Conservation (phyloP, 1,140 invertebrate genomes). For the Chymomyza costata region DNA sequence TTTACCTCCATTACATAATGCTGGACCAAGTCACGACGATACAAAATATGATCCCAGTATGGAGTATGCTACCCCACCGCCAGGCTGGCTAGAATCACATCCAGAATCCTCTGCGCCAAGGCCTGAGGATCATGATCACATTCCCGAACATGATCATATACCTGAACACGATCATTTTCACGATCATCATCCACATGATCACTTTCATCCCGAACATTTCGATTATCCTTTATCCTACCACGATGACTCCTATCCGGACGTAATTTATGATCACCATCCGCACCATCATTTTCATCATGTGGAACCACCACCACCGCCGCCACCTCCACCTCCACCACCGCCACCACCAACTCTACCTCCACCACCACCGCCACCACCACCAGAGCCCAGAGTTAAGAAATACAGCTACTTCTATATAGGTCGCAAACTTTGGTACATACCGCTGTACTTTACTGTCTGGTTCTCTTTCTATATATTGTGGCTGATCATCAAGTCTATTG, state of each 20-base stretch:
- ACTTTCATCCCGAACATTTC: constrained; percentile 28
- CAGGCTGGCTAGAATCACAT: constrained; percentile 62
- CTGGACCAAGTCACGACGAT: constrained; percentile 38
- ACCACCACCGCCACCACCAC: constrained; percentile 77
- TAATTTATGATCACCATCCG: constrained; percentile 58
- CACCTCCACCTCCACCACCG: constrained; percentile 74
- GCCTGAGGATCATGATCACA: constrained; percentile 41
- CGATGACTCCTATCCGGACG: constrained; percentile 69
- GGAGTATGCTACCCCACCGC: constrained; percentile 67
- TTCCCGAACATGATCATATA: constrained; percentile 29
- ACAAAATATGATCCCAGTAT: constrained; percentile 59
- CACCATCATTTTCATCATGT: constrained; percentile 31
- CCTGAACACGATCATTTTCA: constrained; percentile 46
- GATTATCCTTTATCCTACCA: constrained; percentile 33
- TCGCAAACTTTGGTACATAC: constrained; percentile 87
- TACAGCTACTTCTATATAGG: constrained; percentile 90
- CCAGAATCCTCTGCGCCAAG: constrained; percentile 52
- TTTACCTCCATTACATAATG: constrained; percentile 36
- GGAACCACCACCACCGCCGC: constrained; percentile 36
- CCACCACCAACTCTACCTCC: constrained; percentile 74
- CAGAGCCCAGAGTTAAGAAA: constrained; percentile 82
- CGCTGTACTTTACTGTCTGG: constrained; percentile 88
- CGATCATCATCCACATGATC: constrained; percentile 35
- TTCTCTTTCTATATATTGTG: constrained; percentile 87
- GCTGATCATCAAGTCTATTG: constrained; percentile 85